phyloP scores from a whole-genome alignment of 2,113 vertebrate genomes.

The Rana temporaria region DNA sequence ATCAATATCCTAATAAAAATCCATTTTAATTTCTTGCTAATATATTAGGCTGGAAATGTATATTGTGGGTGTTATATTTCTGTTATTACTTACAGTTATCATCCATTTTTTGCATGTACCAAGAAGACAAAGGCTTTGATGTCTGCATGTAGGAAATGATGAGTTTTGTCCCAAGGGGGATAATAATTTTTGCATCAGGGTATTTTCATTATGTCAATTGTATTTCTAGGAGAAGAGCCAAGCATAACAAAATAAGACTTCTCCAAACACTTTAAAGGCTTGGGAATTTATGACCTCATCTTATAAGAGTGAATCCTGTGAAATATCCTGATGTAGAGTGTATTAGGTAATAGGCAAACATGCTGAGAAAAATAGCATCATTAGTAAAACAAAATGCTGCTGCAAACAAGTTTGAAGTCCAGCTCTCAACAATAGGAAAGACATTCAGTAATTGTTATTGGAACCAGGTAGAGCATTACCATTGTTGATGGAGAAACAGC shows the following conservation, averaged over 20 bases:
- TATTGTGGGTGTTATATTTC: background rate
- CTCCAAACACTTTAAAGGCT: conserved; percentile 41
- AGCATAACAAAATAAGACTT: conserved; percentile 48
- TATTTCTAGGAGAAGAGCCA: conserved; percentile 49
- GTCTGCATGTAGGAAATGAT: conserved; percentile 22
- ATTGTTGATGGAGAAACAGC: conserved; percentile 2
- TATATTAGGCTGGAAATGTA: too few species aligned
- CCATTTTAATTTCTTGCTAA: too few species aligned
- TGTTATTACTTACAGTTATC: background rate
- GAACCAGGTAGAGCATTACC: conserved; percentile 33
- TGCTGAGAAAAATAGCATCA: conserved; percentile 34
- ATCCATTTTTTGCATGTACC: conserved; percentile 1
- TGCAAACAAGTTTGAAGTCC: conserved; percentile 7
- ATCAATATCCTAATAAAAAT: too few species aligned
- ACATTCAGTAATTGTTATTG: conserved; percentile 40
- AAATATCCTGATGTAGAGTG: conserved; percentile 25
- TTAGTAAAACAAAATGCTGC: conserved; percentile 31
- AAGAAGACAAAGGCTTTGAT: conserved; percentile 11
- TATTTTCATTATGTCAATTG: conserved; percentile 48
- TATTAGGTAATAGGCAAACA: conserved; percentile 49
- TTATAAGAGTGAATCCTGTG: conserved; percentile 51
- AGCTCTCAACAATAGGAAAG: conserved; percentile 22
- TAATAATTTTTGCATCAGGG: conserved; percentile 31
- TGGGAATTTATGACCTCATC: conserved; percentile 50
- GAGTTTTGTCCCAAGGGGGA: conserved; percentile 14